phyloP scores from a whole-genome alignment of 2,888 invertebrate species.

The Perithous albicinctus region DNA sequence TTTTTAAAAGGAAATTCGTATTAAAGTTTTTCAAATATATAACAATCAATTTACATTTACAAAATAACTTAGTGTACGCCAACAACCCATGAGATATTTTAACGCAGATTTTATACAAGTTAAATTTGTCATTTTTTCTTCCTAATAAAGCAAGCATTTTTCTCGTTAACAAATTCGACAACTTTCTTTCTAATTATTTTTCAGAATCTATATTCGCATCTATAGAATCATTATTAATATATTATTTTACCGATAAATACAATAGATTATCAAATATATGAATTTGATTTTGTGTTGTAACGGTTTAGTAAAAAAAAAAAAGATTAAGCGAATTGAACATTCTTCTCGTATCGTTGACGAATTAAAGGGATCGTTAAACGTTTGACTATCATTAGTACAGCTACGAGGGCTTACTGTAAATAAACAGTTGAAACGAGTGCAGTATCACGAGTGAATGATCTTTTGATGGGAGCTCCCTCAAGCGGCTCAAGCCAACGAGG shows the following conservation, averaged over 20 bases:
- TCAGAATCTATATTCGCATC: too few species aligned
- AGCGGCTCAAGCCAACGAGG: conserved; percentile 61
- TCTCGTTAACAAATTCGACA: too few species aligned
- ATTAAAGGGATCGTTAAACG: conserved; percentile 49
- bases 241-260: neutral
- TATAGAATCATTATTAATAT: neutral
- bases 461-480: conserved; percentile 63
- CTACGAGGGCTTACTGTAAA: conserved; percentile 46
- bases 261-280: neutral
- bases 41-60: too few species aligned
- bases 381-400: conserved; percentile 30
- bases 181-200: too few species aligned
- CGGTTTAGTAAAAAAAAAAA: neutral
- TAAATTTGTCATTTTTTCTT: too few species aligned
- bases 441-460: conserved; percentile 65
- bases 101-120: too few species aligned
- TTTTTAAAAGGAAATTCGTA: too few species aligned
- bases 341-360: conserved; percentile 30
- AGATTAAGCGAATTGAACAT: conserved; percentile 33
- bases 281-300: neutral
- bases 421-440: conserved; percentile 61
- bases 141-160: too few species aligned
- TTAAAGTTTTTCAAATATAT: too few species aligned
- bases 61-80: too few species aligned
- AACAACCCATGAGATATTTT: too few species aligned